Conservation (phyloP, 2,888 invertebrate genomes). For the Xestobium rufovillosum region DNA sequence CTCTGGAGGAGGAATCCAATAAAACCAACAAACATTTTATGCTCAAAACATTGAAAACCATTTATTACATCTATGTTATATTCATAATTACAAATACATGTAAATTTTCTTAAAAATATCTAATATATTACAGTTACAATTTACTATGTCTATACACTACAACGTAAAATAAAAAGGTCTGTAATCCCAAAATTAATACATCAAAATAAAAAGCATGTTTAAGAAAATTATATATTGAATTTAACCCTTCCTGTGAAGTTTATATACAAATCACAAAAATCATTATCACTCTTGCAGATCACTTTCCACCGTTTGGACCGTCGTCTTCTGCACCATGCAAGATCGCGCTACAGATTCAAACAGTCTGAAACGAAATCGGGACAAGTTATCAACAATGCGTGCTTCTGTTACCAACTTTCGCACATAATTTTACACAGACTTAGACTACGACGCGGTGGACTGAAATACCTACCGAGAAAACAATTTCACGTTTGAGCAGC, state of each 20-base stretch:
- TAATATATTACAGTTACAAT: slow-evolving; percentile 37
- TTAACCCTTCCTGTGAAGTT: slow-evolving; percentile 6
- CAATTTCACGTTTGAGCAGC: no score
- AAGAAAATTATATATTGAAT: slow-evolving; percentile 12
- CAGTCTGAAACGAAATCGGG: slow-evolving; percentile 59
- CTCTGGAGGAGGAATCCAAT: no score
- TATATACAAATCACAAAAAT: slow-evolving; percentile 12
- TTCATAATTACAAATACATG: slow-evolving; percentile 42
- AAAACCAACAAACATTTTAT: no score
- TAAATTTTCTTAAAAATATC: slow-evolving; percentile 43
- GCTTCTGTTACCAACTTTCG: no score
- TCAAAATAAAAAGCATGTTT: slow-evolving; percentile 19
- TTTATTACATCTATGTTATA: slow-evolving; percentile 40
- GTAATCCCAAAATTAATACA: slow-evolving; percentile 24
- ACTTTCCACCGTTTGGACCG: slow-evolving; percentile 54
- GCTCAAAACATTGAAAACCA: slow-evolving; percentile 41
- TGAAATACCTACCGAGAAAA: no score
- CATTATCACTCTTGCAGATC: slow-evolving; percentile 57
- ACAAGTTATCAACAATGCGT: no score
- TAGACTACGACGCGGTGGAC: no score
- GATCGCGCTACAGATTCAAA: slow-evolving; percentile 96
- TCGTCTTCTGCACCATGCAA: slow-evolving; percentile 82
- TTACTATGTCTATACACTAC: slow-evolving; percentile 26
- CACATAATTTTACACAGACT: no score
- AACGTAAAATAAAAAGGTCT: slow-evolving; percentile 24